Evolutionary conservation across 2,888 invertebrate genomes (phyloP), one percentile per base, ranked within the genome.

Genomic region (Acleris emargana): DNA sequence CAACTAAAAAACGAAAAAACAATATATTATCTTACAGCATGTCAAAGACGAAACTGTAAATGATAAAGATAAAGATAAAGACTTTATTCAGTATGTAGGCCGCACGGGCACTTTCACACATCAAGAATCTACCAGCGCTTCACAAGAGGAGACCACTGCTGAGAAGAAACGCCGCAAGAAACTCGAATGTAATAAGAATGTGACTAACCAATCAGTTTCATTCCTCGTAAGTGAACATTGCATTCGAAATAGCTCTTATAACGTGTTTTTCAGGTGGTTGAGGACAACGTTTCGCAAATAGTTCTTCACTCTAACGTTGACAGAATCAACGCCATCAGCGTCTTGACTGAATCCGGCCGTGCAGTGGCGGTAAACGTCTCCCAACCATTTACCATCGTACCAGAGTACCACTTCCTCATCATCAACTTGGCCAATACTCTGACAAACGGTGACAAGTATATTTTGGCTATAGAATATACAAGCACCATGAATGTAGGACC

Each of bases 401-500:
- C 87, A 0, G 80, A 88, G 67, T 93, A 90, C 70, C 91, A 92
- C 69, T 92, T 92, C 67, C 74, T 91, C 7, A 89, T 76, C 51
- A 80, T 93, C 1, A 87, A 87, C 28, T 68, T 93, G 5, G 69
- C 69, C 0, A 51, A 80, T 6, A 20, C 76, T 0, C 72, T 94
- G 45, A 67, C 49, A 3, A 72, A 73, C 5, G 77, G 78, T 0
- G 73, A 64, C 1, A 78, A 82, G 2, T 94, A 94, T 63, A 85
- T 87, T 0, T 69, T 94, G 3, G 79, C 74, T 9, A 91, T 94
- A 62, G 77, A 80, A 2, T 94, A 94, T 64, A 83, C 78, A 0
- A 93, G 90, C 58, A 78, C 85, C 1, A 93, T 94, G 93, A 92
- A 92, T 67, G 89, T 86, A 43, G 92, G 92, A 1, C 91, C 91